Conservation (phyloP, 2,113 vertebrate species). For the Empidonax alnorum region DNA sequence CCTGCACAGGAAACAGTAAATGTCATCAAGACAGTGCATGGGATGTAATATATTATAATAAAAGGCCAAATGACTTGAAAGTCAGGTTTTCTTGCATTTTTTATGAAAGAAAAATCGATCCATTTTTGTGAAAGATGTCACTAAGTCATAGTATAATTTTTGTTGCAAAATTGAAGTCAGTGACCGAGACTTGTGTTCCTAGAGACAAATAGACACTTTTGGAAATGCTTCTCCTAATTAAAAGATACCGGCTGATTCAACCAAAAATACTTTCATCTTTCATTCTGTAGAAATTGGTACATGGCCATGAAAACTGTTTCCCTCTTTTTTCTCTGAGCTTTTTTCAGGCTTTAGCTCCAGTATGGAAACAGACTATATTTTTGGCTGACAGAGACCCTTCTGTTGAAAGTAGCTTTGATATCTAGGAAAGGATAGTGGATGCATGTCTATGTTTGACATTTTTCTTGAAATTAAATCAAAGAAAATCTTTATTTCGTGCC, state of each 20-base stretch:
- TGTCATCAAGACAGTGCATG: conserved; percentile 52
- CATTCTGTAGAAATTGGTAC: conserved; percentile 56
- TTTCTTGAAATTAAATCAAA: conserved; percentile 55
- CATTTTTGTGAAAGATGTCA: conserved; percentile 52
- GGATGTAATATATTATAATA: conserved; percentile 64
- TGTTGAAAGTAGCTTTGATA: conserved; percentile 65
- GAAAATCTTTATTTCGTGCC: conserved; percentile 17
- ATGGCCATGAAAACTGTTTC: conserved; percentile 47
- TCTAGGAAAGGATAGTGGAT: conserved; percentile 48
- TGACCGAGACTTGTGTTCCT: conserved; percentile 36
- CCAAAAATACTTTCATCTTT: conserved; percentile 61
- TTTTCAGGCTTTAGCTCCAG: conserved; percentile 47
- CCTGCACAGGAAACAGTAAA: conserved; percentile 53
- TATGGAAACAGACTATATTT: conserved; percentile 62
- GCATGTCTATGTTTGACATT: neutral
- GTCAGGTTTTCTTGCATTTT: conserved; percentile 63
- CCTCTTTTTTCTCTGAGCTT: conserved; percentile 23
- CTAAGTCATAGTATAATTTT: conserved; percentile 51
- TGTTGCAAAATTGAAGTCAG: conserved; percentile 47
- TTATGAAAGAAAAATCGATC: conserved; percentile 63
- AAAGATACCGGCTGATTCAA: conserved; percentile 40
- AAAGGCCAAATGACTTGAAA: conserved; percentile 69
- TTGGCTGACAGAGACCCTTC: conserved; percentile 53
- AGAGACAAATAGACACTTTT: conserved; percentile 40
- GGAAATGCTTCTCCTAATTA: conserved; percentile 55